Percentiles rank a stretch among this genome's conserved stretches.
These are phyloP conservation scores for Aricia agestis DNA, from an alignment of 1,140 invertebrate species.

Conservation along the genomic window DNA sequence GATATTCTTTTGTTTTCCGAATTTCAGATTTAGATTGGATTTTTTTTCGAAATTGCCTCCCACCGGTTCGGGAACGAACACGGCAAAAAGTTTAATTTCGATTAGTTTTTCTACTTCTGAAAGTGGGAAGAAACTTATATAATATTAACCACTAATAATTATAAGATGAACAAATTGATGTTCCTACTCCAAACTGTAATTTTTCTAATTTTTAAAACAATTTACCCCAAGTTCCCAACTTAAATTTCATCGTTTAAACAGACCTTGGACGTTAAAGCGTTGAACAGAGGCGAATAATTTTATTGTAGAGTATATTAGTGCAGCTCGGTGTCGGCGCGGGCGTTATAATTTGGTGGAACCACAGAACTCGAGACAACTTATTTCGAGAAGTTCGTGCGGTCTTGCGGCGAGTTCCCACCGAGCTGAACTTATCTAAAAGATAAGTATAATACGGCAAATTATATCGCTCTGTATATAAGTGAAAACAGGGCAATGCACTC, in stretches of 20 bases:
- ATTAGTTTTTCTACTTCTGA: too few relatives aligned
- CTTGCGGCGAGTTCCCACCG: neutral
- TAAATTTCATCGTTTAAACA: neutral
- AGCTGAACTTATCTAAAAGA: constrained; percentile 9
- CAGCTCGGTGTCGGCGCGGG: constrained; percentile 29
- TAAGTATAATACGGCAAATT: constrained; percentile 5
- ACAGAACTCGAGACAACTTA: constrained; percentile 14
- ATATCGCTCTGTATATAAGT: neutral
- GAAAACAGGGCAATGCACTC: neutral
- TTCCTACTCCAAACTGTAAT: too few relatives aligned
- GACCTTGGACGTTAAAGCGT: neutral
- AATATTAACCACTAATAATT: too few relatives aligned
- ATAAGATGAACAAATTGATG: too few relatives aligned
- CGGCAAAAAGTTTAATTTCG: too few relatives aligned
- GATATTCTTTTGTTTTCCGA: neutral
- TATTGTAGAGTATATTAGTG: constrained; percentile 30
- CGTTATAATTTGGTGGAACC: constrained; percentile 31
- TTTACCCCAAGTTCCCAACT: neutral
- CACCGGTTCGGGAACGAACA: too few relatives aligned
- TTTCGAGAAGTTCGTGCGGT: neutral
- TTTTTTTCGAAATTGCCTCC: neutral
- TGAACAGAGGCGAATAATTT: constrained; percentile 22
- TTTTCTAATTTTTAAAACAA: too few relatives aligned
- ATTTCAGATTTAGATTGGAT: neutral
- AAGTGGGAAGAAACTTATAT: too few relatives aligned